Evolutionary conservation across 2,888 invertebrate genomes (phyloP).

Genomic region (Coronaproctus castanopsis): DNA sequence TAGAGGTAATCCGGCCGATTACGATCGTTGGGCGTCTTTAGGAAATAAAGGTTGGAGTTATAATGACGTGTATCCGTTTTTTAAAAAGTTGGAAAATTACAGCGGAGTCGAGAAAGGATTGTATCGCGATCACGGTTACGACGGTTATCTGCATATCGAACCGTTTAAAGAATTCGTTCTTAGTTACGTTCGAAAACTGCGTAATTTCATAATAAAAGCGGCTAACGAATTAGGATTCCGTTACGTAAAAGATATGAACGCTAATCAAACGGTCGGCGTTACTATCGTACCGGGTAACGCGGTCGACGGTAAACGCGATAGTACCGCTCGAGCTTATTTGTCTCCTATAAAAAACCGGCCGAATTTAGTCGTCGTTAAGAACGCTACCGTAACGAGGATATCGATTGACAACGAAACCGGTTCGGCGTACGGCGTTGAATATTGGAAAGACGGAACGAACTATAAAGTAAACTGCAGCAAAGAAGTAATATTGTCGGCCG

Average conservation of each 20-base stretch:
- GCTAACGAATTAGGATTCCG: neutral
- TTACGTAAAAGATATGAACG: neutral
- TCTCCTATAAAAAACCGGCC: neutral
- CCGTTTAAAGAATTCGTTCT: neutral
- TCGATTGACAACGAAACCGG: neutral
- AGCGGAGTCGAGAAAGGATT: neutral
- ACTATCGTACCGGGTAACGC: neutral
- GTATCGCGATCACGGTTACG: neutral
- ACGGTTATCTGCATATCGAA: neutral
- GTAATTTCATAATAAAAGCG: neutral
- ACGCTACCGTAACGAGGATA: neutral
- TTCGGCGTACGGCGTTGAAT: neutral
- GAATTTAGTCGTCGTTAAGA: neutral
- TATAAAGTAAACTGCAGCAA: neutral
- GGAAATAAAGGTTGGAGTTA: neutral
- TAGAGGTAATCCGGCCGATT: neutral
- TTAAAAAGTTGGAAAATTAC: neutral
- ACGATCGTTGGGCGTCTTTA: neutral
- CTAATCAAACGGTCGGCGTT: neutral
- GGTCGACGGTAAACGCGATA: neutral
- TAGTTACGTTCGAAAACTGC: neutral
- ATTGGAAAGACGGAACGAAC: neutral
- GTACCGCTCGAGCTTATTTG: neutral
- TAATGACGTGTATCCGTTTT: neutral
- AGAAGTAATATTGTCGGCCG: constrained; percentile 24